Evolutionary conservation across 1,140 invertebrate species (phyloP).

Genomic region (Harlomillsia oculata): DNA sequence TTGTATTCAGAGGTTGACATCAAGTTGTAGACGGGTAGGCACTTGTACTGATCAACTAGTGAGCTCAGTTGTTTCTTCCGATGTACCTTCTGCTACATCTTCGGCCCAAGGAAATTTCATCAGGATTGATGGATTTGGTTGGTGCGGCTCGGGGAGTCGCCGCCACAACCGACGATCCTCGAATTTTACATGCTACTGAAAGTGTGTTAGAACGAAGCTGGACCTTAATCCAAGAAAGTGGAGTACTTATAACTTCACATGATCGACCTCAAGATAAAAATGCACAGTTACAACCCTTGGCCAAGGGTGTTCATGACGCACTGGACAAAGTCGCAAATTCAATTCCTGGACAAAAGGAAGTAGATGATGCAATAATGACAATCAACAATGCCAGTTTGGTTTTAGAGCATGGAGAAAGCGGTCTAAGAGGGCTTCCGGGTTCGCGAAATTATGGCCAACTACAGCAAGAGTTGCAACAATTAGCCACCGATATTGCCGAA

Average conservation of each 20-base stretch:
- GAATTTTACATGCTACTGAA: conserved; percentile 30
- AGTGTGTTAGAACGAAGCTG: conserved; percentile 32
- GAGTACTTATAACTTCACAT: conserved; percentile 13
- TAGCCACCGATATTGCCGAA: conserved; percentile 64
- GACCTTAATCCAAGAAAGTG: conserved; percentile 28
- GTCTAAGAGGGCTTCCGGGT: conserved; percentile 45
- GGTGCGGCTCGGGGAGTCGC: conserved; percentile 29
- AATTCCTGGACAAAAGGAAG: conserved; percentile 64
- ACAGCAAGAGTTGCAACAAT: conserved; percentile 76
- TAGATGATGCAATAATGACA: conserved; percentile 71
- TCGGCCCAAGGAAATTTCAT: conserved; percentile 31
- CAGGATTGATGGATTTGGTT: conserved; percentile 29
- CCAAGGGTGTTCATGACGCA: conserved; percentile 55
- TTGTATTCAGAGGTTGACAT: conserved; percentile 30
- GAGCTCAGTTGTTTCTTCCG: conserved; percentile 16
- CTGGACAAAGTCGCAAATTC: conserved; percentile 38
- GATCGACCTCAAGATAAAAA: conserved; percentile 38
- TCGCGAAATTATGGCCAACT: conserved; percentile 54
- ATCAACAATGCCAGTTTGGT: conserved; percentile 66
- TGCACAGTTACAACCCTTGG: conserved; percentile 51
- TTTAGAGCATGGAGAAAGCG: conserved; percentile 53
- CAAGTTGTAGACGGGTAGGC: conserved; percentile 24
- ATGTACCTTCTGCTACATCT: conserved; percentile 14
- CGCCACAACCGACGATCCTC: conserved; percentile 16
- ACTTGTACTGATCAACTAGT: conserved; percentile 29